Percentiles rank a stretch among this genome's conserved stretches.
Evolutionary conservation across 2,888 invertebrate species (phyloP).

Genomic region (Meteorus cinctellus): DNA sequence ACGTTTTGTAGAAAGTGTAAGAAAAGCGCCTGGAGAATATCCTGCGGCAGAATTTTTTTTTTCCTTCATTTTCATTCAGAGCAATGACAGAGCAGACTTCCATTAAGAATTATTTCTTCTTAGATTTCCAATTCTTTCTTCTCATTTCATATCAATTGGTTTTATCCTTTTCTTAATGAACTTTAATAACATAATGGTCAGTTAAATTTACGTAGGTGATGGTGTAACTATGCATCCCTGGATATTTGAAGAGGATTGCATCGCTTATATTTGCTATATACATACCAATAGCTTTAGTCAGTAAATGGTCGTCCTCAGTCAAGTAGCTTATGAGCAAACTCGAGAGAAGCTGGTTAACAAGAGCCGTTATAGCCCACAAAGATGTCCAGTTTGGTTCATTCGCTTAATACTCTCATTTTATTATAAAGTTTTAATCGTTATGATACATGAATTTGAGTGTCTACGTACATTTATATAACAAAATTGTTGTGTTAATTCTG

Average conservation of each 20-base stretch:
- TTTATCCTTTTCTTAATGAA: background rate
- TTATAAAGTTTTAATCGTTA: conserved; percentile 19
- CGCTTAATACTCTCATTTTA: background rate
- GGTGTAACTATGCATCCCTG: background rate
- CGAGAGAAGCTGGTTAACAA: conserved; percentile 59
- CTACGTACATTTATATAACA: background rate
- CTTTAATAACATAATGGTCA: background rate
- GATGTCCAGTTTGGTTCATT: conserved; percentile 15
- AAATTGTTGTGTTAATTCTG: background rate
- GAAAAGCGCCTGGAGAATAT: conserved; percentile 9
- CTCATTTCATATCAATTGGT: background rate
- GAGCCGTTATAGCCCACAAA: conserved; percentile 60
- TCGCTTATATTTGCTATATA: conserved; percentile 16
- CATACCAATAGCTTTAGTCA: conserved; percentile 39
- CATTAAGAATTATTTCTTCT: background rate
- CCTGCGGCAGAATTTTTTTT: conserved; percentile 4
- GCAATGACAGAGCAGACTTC: background rate
- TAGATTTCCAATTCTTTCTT: background rate
- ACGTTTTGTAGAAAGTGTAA: background rate
- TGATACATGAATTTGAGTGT: background rate
- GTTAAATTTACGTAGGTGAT: background rate
- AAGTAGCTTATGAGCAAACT: conserved; percentile 54
- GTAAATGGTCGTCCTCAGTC: conserved; percentile 51
- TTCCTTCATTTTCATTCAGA: conserved; percentile 6
- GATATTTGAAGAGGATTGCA: background rate